Conservation (phyloP, 2,888 invertebrate genomes). For the Heteromurus nitidus region DNA sequence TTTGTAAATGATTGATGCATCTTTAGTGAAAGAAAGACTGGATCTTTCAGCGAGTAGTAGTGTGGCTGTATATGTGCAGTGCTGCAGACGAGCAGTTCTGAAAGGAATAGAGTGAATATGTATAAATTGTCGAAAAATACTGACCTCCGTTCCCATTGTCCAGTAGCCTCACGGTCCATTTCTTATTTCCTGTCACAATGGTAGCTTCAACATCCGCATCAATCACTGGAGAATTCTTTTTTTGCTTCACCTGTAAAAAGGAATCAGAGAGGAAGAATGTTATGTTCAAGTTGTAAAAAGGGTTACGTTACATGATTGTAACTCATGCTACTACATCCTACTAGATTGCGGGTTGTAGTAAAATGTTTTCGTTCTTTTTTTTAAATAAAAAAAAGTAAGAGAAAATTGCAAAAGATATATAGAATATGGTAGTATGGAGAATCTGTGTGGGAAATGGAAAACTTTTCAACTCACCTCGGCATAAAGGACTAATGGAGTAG, state of each 20-base stretch:
- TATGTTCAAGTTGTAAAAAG: too few species aligned
- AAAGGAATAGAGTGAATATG: background rate
- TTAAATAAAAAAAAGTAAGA: too few species aligned
- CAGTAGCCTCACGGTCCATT: slow-evolving; percentile 72
- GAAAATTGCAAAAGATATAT: too few species aligned
- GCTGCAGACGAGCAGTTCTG: too few species aligned
- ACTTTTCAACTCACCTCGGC: slow-evolving; percentile 69
- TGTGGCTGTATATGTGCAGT: too few species aligned
- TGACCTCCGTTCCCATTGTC: slow-evolving; percentile 74
- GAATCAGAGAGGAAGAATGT: background rate
- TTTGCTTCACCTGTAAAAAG: slow-evolving; percentile 70
- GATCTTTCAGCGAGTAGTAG: background rate
- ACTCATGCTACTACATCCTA: too few species aligned
- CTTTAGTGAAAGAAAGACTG: slow-evolving; percentile 12
- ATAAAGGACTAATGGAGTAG: slow-evolving; percentile 71
- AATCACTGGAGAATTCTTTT: slow-evolving; percentile 72
- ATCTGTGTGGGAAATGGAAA: too few species aligned
- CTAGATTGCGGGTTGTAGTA: too few species aligned
- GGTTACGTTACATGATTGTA: too few species aligned
- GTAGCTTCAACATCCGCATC: slow-evolving; percentile 73
- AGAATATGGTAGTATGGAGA: too few species aligned
- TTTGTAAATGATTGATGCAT: slow-evolving; percentile 31
- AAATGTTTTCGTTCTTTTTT: too few species aligned
- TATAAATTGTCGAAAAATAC: slow-evolving; percentile 44
- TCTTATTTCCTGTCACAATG: slow-evolving; percentile 71